Evolutionary conservation across 2,888 invertebrate species (phyloP).

Genomic region (Nezara viridula): DNA sequence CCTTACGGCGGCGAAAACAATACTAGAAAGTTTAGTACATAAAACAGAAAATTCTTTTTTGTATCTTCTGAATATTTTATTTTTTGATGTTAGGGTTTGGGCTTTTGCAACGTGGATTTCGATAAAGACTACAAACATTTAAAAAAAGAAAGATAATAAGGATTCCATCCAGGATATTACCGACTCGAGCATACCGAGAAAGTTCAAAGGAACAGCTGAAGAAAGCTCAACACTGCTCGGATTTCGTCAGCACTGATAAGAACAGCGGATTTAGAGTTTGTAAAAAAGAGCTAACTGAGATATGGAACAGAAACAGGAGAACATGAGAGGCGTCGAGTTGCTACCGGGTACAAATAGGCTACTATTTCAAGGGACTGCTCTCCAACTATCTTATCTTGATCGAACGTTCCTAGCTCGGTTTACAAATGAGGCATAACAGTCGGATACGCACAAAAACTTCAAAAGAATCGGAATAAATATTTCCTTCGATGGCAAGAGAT

Average conservation of each 20-base stretch:
- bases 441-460: background rate
- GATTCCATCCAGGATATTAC: background rate
- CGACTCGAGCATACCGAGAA: background rate
- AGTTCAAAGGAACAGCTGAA: slow-evolving; percentile 4
- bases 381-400: slow-evolving; percentile 20
- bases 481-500: background rate
- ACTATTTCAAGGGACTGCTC: slow-evolving; percentile 8
- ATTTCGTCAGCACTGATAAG: slow-evolving; percentile 16
- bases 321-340: slow-evolving; percentile 44
- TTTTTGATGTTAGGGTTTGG: no score
- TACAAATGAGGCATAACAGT: slow-evolving; percentile 34
- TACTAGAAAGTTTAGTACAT: no score
- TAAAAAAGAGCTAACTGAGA: slow-evolving; percentile 16
- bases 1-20: no score
- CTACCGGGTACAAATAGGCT: slow-evolving; percentile 46
- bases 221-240: background rate
- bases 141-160: no score
- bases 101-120: no score
- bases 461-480: slow-evolving; percentile 16
- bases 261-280: background rate
- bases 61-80: no score
- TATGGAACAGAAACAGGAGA: slow-evolving; percentile 43
- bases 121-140: no score
- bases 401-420: background rate
- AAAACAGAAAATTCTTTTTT: no score